Base-by-base conservation (phyloP, 2,797 vertebrate species). In the Oceanodroma leucorhoa region DNA sequence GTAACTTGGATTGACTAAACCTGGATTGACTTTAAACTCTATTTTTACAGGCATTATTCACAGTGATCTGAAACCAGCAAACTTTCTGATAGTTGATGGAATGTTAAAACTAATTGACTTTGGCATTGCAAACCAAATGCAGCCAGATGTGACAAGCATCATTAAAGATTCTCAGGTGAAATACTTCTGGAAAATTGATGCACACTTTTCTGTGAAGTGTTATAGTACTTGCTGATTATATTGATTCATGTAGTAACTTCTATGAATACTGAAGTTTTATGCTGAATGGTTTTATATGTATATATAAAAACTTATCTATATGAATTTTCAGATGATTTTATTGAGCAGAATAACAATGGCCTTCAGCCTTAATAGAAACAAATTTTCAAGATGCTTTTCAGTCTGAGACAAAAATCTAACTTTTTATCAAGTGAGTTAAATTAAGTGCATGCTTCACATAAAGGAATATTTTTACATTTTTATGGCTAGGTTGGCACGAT, bases 71-170 rank as follows among this genome's bases (percentile, higher is more conserved):
- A 99, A 99, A 96, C 99, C 99, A 64, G 99, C 99, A 40, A 99
- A 99, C 96, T 99, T 99, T 97, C 98, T 99, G 70, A 99, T 99
- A 48, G 99, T 99, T 94, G 99, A 99, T 69, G 99, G 99, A 34
- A 99, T 99, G 45, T 97, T 99, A 70, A 99, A 99, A 95, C 93
- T 99, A 64, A 99, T 99, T 73, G 99, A 99, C 97, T 99, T 99
- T 96, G 99, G 99, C 34, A 99, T 99, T 78, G 99, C 99, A 80
- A 99, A 99, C 95, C 98, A 98, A 97, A 99, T 99, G 98, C 99
- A 99, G 34, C 99, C 99, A 66, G 99, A 99, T 97, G 99, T 99
- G 61, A 99, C 99, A 2, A 99, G 99, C 97, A 99, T 99, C 50
- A 97, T 99, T 98, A 99, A 99, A 97, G 99, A 99, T 95, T 99